Conservation (phyloP, 2,797 vertebrate genomes). For the Sparidentex hasta region DNA sequence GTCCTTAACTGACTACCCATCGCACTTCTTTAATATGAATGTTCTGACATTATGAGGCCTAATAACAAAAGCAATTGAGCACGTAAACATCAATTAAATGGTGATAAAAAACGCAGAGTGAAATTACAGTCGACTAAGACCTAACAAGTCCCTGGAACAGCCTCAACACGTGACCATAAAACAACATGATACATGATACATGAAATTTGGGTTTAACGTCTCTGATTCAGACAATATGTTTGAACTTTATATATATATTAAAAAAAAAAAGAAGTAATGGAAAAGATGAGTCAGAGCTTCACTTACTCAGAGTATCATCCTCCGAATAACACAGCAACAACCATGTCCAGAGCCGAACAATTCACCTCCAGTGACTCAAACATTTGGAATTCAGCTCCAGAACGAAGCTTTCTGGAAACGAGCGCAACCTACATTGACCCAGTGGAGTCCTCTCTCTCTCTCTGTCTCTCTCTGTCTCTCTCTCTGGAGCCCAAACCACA, state of each 20-base stretch:
- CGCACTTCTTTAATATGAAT: slow-evolving; percentile 11
- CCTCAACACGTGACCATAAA: neutral
- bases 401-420: slow-evolving; percentile 60
- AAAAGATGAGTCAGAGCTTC: slow-evolving; percentile 23
- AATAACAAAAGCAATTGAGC: neutral
- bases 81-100: neutral
- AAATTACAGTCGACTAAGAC: neutral
- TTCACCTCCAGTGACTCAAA: slow-evolving; percentile 77
- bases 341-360: slow-evolving; percentile 26
- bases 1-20: neutral
- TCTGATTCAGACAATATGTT: neutral
- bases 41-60: neutral
- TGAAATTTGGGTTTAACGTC: no score
- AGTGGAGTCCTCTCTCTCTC: slow-evolving; percentile 31
- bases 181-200: no score
- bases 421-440: slow-evolving; percentile 71
- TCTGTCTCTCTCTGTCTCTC: slow-evolving; percentile 7
- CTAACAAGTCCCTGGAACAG: neutral
- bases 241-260: neutral
- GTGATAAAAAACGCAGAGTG: neutral
- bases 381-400: slow-evolving; percentile 69
- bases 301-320: slow-evolving; percentile 24
- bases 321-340: slow-evolving; percentile 15
- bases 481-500: slow-evolving; percentile 25
- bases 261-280: no score